Evolutionary conservation across 1,140 invertebrate species (phyloP), one percentile per base, ranked within the genome.

Genomic region (Nautilus pompilius): DNA sequence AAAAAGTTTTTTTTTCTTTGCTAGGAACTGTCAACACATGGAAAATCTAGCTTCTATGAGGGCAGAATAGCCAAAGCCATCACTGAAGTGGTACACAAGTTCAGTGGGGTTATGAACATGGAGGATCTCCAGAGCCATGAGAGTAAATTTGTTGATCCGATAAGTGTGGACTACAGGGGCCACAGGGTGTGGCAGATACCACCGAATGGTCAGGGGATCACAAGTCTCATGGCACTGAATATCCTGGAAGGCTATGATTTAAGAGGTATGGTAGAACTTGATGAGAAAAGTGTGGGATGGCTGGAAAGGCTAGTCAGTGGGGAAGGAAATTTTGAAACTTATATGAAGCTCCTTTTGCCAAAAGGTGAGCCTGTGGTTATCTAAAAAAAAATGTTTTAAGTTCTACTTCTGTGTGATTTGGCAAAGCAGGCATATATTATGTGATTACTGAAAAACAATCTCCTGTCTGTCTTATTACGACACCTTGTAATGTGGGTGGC

Each of bases 161-260:
- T 83, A 48, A 71, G 70, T 62, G 67, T 66, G 20, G 67, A 73
- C 46, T 79, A 79, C 58, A 71, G 72, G 54, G 75, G 75, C 48
- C 62, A 62, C 30, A 63, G 69, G 13, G 64, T 79, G 6, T 80
- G 79, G 79, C 73, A 80, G 62, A 73, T 78, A 10, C 81, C 81
- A n/a, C 82, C 82, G 5, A 82, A 78, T 70, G 79, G 80, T 3
- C 80, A 82, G 60, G 82, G 82, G 3, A 77, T 84, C 30, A 73
- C 74, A 24, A 78, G 79, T 4, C 62, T 83, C 10, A 66, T 80
- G n/a, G 76, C 80, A 28, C 60, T 84, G 1, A 82, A 82, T 63
- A 79, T 83, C 60, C 66, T 84, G 28, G 77, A 82, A 66, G 71
- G 66, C 22, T 77, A 74, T 62, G 73, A 80, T 62, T 41, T 82